Base-by-base conservation (phyloP, 1,140 invertebrate genomes). In the Stegodyphus dumicola region DNA sequence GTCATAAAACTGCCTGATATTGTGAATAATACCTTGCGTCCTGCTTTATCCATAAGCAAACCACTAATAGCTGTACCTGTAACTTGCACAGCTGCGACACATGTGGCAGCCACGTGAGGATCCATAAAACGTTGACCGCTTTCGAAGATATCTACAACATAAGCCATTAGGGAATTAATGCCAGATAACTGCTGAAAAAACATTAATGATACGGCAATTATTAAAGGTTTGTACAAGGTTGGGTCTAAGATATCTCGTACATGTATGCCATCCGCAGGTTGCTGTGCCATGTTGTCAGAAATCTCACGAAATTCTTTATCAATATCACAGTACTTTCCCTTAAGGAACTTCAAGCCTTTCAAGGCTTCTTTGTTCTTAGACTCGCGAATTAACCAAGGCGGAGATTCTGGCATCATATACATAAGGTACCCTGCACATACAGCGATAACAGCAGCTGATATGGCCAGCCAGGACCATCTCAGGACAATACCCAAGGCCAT, bases 111-210 rank as follows among this genome's bases (percentile, higher is more conserved):
- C 51, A 93, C 88, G 51, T 91, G 90, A 0, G 93, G 83, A 7
- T 92, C 87, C 11, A 96, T 91, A 5, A 90, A 94, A 85, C 93
- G 93, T 0, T 93, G 93, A 5, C 94, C 93, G 7, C 92, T 92
- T 2, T 87, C 90, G 90, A 98, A 98, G 73, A 99, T 97, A 69
- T 92, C 92, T 13, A 94, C 94, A 0, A 96, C 95, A 89, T 98
- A 98, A 89, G 98, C 98, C 88, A 98, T 96, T 48, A 98, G 94
- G 2, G 96, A 96, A 88, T 97, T 98, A 87, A 97, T 96, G 48
- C 97, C 97, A 87, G 94, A 96, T 79, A 97, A 91, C 90, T 98
- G 97, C 92, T 98, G 97, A 92, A 98, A 96, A 89, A 96, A 94
- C 96, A 98, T 97, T 54, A 98, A 92, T 6, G 95, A 95, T 6